Conservation (phyloP, 2,113 vertebrate species). For the Bubo blakistoni region DNA sequence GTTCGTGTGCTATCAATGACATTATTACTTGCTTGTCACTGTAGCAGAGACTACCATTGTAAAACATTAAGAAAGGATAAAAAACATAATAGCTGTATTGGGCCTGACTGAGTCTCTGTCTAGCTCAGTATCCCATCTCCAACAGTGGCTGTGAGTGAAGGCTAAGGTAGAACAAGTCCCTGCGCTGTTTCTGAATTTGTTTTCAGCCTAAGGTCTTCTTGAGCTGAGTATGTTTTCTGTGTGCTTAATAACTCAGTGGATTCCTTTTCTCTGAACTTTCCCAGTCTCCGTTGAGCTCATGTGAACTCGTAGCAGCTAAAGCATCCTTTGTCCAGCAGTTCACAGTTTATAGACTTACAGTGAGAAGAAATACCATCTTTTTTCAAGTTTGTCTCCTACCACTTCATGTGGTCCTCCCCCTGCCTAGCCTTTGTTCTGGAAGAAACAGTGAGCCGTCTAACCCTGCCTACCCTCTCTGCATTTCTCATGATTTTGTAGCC, state of each 20-base stretch:
- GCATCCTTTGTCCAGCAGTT: background rate
- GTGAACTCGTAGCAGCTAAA: background rate
- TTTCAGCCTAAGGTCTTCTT: background rate
- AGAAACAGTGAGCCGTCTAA: background rate
- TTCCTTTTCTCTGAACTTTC: background rate
- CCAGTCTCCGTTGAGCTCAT: background rate
- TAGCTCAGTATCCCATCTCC: background rate
- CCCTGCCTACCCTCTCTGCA: background rate
- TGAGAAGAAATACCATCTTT: background rate
- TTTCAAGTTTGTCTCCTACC: background rate
- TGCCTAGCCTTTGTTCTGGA: background rate
- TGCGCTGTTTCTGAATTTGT: background rate
- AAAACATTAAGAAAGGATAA: background rate
- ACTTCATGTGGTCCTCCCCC: background rate
- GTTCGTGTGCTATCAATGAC: accelerated
- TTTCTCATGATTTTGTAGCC: background rate
- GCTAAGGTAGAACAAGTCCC: background rate
- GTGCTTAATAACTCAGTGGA: background rate
- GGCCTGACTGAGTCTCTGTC: background rate
- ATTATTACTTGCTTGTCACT: background rate
- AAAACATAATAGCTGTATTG: background rate
- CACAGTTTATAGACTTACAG: background rate
- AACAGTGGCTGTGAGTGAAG: background rate
- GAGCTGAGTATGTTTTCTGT: background rate
- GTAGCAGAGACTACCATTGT: background rate